Evolutionary conservation across 1,140 invertebrate species (phyloP), one percentile per base, ranked within the genome.

Genomic region (Sinella curviseta): DNA sequence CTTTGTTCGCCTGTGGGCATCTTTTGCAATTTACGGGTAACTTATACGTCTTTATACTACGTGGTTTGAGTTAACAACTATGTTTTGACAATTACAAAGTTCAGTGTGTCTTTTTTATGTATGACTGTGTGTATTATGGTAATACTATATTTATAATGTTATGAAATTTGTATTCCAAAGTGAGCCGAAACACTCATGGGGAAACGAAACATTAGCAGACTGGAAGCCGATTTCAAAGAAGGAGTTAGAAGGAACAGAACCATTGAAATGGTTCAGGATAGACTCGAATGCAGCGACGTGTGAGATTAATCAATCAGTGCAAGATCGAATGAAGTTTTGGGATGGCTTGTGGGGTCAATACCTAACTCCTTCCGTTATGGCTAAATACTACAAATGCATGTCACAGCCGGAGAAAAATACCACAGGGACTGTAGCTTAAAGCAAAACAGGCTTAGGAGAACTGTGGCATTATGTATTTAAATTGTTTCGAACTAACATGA

Each of bases 1-100:
- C 26, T 70, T 70, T 14, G 65, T 70, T 70, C 65, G 31, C n/a
- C n/a, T 70, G 12, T 70, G 65, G 65, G n/a, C 31, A 33, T 70
- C 65, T 31, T 70, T 70, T 70, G 65, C 65, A 31, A 14, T 12
- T n/a, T 1, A 70, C 8, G 65, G 65, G 65, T 70, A 70, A 8
- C 20, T 48, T 48, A 12, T 48, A 12, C 20, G n/a, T n/a, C n/a
- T 8, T 20, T 12, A 48, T 48, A 20, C 39, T 48, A 12, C 39
- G 20, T 8, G 39, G 20, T 12, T 48, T 12, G 8, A 12, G 20
- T 12, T 12, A 48, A 48, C n/a, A 4, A 31, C 14, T 26, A 3
- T 4, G 24, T 60, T 60, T 60, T 4, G n/a, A 60, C n/a, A n/a
- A n/a, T n/a, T n/a, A 60, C 8, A 3, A 70, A n/a, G n/a, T n/a